phyloP scores from a whole-genome alignment of 2,797 vertebrate genomes.

The Sitta carolinensis region DNA sequence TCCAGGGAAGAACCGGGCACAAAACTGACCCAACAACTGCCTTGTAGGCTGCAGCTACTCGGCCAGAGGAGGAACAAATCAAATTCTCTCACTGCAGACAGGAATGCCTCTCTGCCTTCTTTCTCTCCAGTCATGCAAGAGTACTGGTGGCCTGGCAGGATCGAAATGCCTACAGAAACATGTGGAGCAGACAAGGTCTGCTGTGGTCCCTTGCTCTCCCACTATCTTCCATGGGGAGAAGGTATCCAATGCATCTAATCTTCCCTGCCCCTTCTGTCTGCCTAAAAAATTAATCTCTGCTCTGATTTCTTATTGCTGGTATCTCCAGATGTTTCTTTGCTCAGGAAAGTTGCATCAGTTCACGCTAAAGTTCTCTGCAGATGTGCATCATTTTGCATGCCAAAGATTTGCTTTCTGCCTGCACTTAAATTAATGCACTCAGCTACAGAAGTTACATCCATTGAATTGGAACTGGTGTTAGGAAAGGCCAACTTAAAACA shows the following conservation, averaged over 20 bases:
- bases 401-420: not conserved
- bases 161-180: not conserved
- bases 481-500: not conserved
- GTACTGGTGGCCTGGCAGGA: not conserved
- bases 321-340: not conserved
- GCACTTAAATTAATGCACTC: not conserved
- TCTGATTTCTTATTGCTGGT: not conserved
- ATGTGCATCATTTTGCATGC: not conserved
- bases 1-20: not conserved
- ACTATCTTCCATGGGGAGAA: not conserved
- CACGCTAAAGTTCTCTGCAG: not conserved
- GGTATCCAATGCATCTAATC: not conserved
- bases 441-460: not conserved
- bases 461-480: not conserved
- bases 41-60: not conserved
- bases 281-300: not conserved
- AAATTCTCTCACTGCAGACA: not conserved
- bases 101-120: not conserved
- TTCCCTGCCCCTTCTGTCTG: not conserved
- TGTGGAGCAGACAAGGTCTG: not conserved
- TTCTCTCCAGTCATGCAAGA: not conserved
- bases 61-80: not conserved
- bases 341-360: not conserved
- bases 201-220: not conserved
- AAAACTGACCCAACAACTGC: not conserved